phyloP scores from a whole-genome alignment of 2,113 vertebrate species.

The Aplodontia rufa region DNA sequence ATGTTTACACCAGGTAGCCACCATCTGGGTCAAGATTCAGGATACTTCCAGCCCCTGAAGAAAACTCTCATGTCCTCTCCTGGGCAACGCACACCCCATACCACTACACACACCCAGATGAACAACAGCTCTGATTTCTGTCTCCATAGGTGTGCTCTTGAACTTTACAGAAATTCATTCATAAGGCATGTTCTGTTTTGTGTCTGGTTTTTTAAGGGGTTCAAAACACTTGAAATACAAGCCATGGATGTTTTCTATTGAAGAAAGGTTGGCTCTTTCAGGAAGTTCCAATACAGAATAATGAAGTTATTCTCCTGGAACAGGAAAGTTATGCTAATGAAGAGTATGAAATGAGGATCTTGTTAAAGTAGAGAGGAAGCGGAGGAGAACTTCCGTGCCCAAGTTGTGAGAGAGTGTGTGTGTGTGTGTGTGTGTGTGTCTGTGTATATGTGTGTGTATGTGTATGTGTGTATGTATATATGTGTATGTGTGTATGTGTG shows the following conservation, averaged over 20 bases:
- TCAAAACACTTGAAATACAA: neutral
- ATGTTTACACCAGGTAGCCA: neutral
- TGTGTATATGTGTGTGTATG: too few species aligned
- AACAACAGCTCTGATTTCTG: neutral
- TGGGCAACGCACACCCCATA: neutral
- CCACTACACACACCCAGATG: rapidly evolving
- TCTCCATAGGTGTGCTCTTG: neutral
- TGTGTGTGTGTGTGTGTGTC: too few species aligned
- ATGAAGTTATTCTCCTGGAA: neutral
- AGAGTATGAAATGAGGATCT: neutral
- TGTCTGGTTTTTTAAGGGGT: neutral
- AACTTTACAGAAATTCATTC: neutral
- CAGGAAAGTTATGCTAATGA: neutral
- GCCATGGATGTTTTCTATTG: neutral
- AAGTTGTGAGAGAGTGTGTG: neutral
- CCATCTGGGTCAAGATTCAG: neutral
- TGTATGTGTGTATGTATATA: too few species aligned
- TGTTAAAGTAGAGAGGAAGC: too few species aligned
- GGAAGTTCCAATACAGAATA: neutral
- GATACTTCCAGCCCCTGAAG: neutral
- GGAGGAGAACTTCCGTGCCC: neutral
- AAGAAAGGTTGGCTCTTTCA: neutral
- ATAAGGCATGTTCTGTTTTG: neutral
- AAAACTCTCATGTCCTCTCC: neutral
- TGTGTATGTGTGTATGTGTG: too few species aligned